phyloP scores from a whole-genome alignment of 1,140 invertebrate species.

The Hesperophylax magnus region DNA sequence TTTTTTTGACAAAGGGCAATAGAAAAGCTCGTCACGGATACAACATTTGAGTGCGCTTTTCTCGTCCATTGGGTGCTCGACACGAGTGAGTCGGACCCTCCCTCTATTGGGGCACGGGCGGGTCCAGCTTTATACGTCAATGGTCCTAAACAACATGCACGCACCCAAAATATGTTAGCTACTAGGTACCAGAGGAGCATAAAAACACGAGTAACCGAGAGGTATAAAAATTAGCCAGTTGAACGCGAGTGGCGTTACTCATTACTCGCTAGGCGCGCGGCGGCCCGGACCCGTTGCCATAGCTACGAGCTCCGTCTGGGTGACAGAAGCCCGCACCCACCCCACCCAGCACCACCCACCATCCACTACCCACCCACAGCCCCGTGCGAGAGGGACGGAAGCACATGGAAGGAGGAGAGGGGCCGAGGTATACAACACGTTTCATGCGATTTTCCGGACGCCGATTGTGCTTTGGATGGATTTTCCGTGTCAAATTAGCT shows the following conservation, averaged over 20 bases:
- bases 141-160: not conserved
- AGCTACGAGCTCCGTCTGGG: slow-evolving; percentile 51
- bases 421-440: not conserved
- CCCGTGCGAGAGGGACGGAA: slow-evolving; percentile 21
- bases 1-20: slow-evolving; percentile 24
- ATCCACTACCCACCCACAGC: not conserved
- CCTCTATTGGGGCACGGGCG: too few relatives aligned
- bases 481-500: slow-evolving; percentile 7
- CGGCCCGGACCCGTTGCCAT: slow-evolving; percentile 55
- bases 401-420: not conserved
- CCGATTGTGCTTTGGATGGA: slow-evolving; percentile 31
- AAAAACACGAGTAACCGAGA: not conserved
- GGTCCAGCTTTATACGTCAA: not conserved
- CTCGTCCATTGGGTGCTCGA: not conserved
- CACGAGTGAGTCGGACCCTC: too few relatives aligned
- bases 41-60: not conserved
- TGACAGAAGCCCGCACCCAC: slow-evolving; percentile 21
- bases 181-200: slow-evolving; percentile 14
- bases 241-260: slow-evolving; percentile 40
- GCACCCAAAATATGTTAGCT: not conserved
- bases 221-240: slow-evolving; percentile 44
- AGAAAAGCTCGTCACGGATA: slow-evolving; percentile 10
- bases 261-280: slow-evolving; percentile 35
- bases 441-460: slow-evolving; percentile 28
- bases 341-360: not conserved